These are phyloP conservation scores for Typhlomys cinereus DNA, from an alignment of 2,113 vertebrate genomes.

Conservation along the genomic window DNA sequence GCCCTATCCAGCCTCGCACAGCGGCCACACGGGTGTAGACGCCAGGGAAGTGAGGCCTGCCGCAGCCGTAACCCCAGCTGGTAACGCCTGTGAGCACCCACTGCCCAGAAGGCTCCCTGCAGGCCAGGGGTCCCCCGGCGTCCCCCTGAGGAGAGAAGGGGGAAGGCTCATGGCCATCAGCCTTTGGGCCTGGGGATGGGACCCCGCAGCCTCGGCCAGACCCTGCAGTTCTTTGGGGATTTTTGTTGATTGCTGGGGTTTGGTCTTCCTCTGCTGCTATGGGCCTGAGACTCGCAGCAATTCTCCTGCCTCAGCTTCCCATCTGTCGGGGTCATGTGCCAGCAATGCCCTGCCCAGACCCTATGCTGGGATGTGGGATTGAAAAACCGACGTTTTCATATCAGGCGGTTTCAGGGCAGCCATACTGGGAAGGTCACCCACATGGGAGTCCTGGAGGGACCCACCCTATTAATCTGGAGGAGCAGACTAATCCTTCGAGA, in stretches of 20 bases:
- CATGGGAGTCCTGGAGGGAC: too few relatives aligned
- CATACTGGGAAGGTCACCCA: too few relatives aligned
- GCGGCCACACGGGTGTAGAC: constrained; percentile 94
- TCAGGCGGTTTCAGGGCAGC: too few relatives aligned
- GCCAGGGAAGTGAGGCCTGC: constrained; percentile 91
- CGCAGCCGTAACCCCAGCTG: constrained; percentile 97
- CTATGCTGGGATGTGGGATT: too few relatives aligned
- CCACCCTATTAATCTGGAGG: too few relatives aligned
- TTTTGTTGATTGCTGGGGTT: not conserved
- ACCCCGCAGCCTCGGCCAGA: not conserved
- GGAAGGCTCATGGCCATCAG: not conserved
- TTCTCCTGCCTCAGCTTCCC: too few relatives aligned
- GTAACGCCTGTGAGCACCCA: constrained; percentile 98
- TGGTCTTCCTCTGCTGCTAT: not conserved
- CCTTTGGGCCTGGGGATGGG: not conserved
- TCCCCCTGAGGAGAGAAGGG: constrained; percentile 88
- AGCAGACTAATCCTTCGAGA: too few relatives aligned
- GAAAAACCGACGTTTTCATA: too few relatives aligned
- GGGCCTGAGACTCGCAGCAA: too few relatives aligned
- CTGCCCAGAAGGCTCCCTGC: constrained; percentile 88
- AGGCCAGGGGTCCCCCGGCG: constrained; percentile 95
- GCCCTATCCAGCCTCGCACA: constrained; percentile 91
- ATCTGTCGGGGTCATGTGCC: not conserved
- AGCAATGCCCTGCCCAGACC: not conserved
- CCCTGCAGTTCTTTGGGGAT: not conserved